Conservation (phyloP, 2,113 vertebrate genomes). For the Cheirogaleus medius region DNA sequence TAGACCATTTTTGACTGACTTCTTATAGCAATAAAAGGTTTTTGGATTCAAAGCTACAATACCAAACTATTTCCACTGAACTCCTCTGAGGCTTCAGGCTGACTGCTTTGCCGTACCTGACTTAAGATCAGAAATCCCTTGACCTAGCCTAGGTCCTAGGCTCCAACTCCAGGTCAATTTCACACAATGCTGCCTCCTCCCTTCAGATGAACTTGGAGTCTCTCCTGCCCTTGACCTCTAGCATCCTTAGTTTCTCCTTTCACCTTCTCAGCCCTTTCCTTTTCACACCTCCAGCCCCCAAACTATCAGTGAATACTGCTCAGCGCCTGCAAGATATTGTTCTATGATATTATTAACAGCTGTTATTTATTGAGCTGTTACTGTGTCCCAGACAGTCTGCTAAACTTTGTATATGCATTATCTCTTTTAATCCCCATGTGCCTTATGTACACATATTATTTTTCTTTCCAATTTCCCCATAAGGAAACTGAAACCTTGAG, state of each 20-base stretch:
- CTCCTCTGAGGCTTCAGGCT: not conserved
- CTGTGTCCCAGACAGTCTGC: not conserved
- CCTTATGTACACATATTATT: conserved; percentile 14
- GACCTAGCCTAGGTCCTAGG: not conserved
- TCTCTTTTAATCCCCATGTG: not conserved
- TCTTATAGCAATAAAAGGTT: conserved; percentile 11
- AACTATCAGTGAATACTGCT: not conserved
- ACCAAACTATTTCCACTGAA: not conserved
- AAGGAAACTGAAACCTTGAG: conserved; percentile 32
- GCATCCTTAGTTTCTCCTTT: not conserved
- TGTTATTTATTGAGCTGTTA: conserved; percentile 21
- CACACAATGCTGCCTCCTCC: not conserved
- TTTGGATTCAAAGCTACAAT: conserved; percentile 16
- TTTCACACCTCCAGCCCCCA: not conserved
- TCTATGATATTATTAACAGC: not conserved
- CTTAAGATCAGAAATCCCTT: not conserved
- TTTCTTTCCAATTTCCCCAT: conserved; percentile 15
- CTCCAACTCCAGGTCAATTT: not conserved
- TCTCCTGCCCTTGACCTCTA: not conserved
- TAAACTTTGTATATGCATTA: not conserved
- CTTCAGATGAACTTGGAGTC: not conserved
- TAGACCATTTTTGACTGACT: conserved; percentile 49
- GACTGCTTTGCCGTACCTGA: not conserved
- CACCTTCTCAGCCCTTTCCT: not conserved
- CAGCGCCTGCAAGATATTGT: not conserved